Evolutionary conservation across 2,113 vertebrate genomes (phyloP).

Genomic region (Galemys pyrenaicus): DNA sequence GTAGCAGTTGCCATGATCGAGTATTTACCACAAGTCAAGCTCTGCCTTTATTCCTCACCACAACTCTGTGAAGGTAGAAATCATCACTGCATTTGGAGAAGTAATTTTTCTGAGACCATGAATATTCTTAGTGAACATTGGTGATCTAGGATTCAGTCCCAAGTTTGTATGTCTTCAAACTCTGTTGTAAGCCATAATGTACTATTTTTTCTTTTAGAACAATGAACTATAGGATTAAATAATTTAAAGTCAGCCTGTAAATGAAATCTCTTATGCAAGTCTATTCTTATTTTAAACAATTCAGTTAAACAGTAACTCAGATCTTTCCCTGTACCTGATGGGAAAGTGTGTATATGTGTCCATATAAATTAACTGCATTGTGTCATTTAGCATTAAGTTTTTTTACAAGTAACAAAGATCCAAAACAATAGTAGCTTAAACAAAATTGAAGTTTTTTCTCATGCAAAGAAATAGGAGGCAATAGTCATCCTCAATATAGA

Average conservation of each 20-base stretch:
- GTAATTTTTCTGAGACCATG: neutral
- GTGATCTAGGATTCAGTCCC: neutral
- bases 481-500: neutral
- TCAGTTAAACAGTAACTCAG: neutral
- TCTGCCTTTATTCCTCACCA: neutral
- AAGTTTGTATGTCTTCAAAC: neutral
- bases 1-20: neutral
- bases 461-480: neutral
- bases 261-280: neutral
- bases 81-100: neutral
- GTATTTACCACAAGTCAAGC: neutral
- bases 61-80: neutral
- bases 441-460: conserved; percentile 22
- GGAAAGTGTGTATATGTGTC: neutral
- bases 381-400: neutral
- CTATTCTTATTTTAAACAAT: conserved; percentile 7
- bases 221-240: neutral
- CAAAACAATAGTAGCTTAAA: neutral
- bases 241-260: conserved; percentile 3
- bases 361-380: neutral
- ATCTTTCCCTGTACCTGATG: neutral
- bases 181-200: neutral
- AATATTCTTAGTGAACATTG: neutral
- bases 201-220: neutral
- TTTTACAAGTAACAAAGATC: conserved; percentile 41